These are phyloP conservation scores for Acromyrmex heyeri DNA, from an alignment of 1,140 invertebrate species.

Conservation along the genomic window DNA sequence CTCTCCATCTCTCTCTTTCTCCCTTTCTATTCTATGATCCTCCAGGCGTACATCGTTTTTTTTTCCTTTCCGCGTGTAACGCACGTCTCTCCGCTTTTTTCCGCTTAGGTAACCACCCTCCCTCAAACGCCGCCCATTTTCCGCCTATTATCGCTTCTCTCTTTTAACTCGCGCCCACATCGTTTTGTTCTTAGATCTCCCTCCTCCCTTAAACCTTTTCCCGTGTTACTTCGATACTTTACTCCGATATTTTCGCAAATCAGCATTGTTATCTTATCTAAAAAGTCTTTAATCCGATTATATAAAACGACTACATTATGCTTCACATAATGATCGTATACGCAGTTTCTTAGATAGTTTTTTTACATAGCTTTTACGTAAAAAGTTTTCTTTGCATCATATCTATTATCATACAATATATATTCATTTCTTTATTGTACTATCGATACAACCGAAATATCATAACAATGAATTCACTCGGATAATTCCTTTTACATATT, in stretches of 20 bases:
- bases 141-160: slow-evolving; percentile 54
- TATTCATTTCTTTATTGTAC: slow-evolving; percentile 1
- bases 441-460: slow-evolving; percentile 6
- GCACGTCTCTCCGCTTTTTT: slow-evolving; percentile 54
- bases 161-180: slow-evolving; percentile 27
- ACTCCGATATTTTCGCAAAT: slow-evolving; percentile 38
- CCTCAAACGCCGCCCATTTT: slow-evolving; percentile 29
- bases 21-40: slow-evolving; percentile 43
- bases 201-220: not conserved
- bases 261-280: not conserved
- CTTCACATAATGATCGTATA: not conserved
- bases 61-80: slow-evolving; percentile 57
- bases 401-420: not conserved
- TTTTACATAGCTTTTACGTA: slow-evolving; percentile 1
- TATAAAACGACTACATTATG: not conserved
- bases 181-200: slow-evolving; percentile 48
- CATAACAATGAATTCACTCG: slow-evolving; percentile 6
- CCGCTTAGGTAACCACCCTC: slow-evolving; percentile 53
- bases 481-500: not conserved
- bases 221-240: not conserved
- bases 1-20: not conserved
- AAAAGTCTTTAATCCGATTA: not conserved
- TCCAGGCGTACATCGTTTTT: slow-evolving; percentile 50
- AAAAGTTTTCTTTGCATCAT: slow-evolving; percentile 16
- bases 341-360: not conserved